Conservation (phyloP, 2,888 invertebrate species). For the Zelleria hepariella region DNA sequence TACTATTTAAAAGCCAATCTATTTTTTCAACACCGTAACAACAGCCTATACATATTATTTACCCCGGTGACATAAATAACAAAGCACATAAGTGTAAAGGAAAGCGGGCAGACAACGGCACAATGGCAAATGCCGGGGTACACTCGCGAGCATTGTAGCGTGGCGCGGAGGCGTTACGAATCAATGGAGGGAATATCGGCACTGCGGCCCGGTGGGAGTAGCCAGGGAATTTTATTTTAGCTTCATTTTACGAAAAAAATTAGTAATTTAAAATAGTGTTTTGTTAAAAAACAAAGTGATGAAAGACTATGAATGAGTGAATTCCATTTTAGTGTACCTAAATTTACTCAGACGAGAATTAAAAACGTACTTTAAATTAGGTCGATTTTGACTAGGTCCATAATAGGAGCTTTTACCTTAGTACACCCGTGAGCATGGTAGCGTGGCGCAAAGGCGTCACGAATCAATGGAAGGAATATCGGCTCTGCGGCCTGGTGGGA, state of each 20-base stretch:
- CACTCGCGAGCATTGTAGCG: slow-evolving; percentile 69
- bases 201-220: slow-evolving; percentile 36
- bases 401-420: too few species aligned
- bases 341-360: too few species aligned
- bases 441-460: slow-evolving; percentile 71
- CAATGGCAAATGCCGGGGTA: slow-evolving; percentile 69
- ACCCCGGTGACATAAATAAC: slow-evolving; percentile 48
- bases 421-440: slow-evolving; percentile 68
- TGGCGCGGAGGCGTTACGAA: slow-evolving; percentile 71
- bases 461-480: slow-evolving; percentile 72
- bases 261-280: too few species aligned
- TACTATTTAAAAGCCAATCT: neutral
- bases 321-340: too few species aligned
- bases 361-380: too few species aligned
- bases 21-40: neutral
- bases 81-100: slow-evolving; percentile 34
- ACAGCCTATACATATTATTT: neutral
- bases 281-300: too few species aligned
- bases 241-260: too few species aligned
- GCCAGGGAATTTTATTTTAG: too few species aligned
- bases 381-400: too few species aligned
- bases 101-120: slow-evolving; percentile 56
- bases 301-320: too few species aligned
- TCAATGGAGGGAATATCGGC: slow-evolving; percentile 71
- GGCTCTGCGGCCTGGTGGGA: slow-evolving; percentile 42